Evolutionary conservation across 2,797 vertebrate species (phyloP), one percentile per base, ranked within the genome.

Genomic region (Semaprochilodus insignis): DNA sequence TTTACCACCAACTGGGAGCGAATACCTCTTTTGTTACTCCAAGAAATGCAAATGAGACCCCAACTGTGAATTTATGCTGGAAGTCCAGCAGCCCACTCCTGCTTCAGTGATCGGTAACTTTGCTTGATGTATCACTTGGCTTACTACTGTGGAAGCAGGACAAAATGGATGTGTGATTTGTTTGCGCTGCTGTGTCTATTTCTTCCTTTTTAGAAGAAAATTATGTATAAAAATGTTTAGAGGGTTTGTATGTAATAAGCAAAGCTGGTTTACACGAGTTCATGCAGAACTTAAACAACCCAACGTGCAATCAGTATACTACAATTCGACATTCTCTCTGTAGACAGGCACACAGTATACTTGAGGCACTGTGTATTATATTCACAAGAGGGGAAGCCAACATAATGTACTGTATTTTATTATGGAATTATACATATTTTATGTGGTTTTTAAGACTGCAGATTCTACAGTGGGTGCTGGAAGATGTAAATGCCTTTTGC

Each of bases 1-100:
- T 34, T 74, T 74, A 34, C 16, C 71, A 55, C 27, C 51, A 74
- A 25, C 71, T 13, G 25, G 25, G 52, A 57, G 71, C 52, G 6
- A 57, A 36, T 57, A 36, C 27, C 51, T 55, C 52, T 55, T 74
- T 57, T 16, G 16, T 36, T 34, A 31, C 52, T 57, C 52, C 52
- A 34, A 21, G 52, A 74, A 74, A 74, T 74, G 71, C 17, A 74
- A 74, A 74, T 74, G 71, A 57, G 71, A 31, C 71, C 19, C 70
- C 27, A 36, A 13, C 51, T 57, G 71, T 21, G 71, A 55, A 36
- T 74, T 74, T 74, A 57, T 57, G 71, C 51, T 55, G 71, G 52
- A 74, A 34, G 71, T 74, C 71, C 52, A 55, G 71, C 51, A 34
- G 52, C 34, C 51, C 27, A 36, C 51, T 36, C 27, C 71, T 74